A percentile compares a stretch with the other conserved stretches of the same genome.
Evolutionary conservation across 2,113 vertebrate genomes (phyloP).

Genomic region (Chrysochloris asiatica): DNA sequence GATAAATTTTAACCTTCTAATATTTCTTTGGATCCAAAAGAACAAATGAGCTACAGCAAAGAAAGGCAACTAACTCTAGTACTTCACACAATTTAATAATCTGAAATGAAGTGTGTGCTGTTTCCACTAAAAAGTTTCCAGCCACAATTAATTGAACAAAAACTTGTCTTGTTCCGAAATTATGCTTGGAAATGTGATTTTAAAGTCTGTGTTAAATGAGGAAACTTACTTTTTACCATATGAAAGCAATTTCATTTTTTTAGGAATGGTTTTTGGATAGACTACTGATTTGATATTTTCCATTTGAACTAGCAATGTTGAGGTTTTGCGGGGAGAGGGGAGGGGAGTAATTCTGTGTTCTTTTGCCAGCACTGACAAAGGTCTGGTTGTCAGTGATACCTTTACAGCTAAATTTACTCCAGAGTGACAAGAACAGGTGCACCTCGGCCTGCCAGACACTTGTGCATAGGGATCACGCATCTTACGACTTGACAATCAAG

Average conservation of each 20-base stretch:
- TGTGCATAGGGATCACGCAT: slow-evolving; percentile 87
- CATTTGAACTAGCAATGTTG: slow-evolving; percentile 84
- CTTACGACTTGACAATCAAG: slow-evolving; percentile 89
- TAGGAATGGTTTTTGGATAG: slow-evolving; percentile 80
- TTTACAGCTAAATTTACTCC: slow-evolving; percentile 96
- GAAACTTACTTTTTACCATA: slow-evolving; percentile 78
- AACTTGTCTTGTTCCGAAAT: slow-evolving; percentile 79
- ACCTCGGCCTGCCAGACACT: slow-evolving; percentile 90
- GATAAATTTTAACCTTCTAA: slow-evolving; percentile 82
- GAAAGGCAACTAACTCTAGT: slow-evolving; percentile 76
- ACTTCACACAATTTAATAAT: slow-evolving; percentile 80
- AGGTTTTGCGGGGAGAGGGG: slow-evolving; percentile 68
- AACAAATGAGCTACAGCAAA: slow-evolving; percentile 74
- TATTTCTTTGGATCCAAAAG: slow-evolving; percentile 79
- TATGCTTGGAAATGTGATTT: slow-evolving; percentile 84
- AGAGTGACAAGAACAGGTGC: slow-evolving; percentile 96
- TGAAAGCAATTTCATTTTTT: slow-evolving; percentile 79
- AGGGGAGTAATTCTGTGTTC: slow-evolving; percentile 83
- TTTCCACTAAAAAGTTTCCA: slow-evolving; percentile 82
- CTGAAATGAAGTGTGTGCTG: slow-evolving; percentile 77
- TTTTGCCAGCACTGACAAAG: slow-evolving; percentile 93
- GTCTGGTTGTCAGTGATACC: slow-evolving; percentile 95
- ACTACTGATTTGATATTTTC: slow-evolving; percentile 85
- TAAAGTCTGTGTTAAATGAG: slow-evolving; percentile 75
- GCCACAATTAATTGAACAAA: slow-evolving; percentile 84